Conservation (phyloP, 2,113 vertebrate species). For the Oreochromis niloticus region DNA sequence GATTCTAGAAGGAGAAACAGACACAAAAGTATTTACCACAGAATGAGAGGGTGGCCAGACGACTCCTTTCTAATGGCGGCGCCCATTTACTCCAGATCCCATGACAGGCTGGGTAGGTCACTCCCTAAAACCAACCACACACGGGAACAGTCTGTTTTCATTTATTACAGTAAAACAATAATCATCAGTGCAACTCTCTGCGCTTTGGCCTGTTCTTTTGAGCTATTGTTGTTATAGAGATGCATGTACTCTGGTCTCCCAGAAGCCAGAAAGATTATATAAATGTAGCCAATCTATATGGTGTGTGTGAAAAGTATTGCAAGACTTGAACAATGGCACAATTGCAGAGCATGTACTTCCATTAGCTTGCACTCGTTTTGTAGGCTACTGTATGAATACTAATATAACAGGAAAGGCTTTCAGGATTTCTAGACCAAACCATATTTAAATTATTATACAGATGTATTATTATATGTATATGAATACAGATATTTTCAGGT, state of each 20-base stretch:
- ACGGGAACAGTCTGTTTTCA: neutral
- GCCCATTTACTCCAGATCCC: constrained; percentile 99
- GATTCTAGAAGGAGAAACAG: neutral
- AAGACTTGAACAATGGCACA: neutral
- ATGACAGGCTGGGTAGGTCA: constrained; percentile 97
- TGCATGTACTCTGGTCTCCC: neutral
- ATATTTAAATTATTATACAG: neutral
- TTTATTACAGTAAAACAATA: neutral
- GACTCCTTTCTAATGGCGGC: constrained; percentile 93
- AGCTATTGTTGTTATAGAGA: neutral
- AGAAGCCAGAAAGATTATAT: neutral
- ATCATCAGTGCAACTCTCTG: neutral
- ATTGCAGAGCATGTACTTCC: neutral
- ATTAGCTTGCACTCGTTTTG: neutral
- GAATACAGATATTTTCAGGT: neutral
- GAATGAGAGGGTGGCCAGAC: constrained; percentile 94
- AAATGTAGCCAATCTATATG: neutral
- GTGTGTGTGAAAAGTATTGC: neutral
- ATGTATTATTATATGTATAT: neutral
- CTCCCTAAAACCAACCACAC: constrained; percentile 76
- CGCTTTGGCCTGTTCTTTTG: neutral
- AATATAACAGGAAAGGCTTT: neutral
- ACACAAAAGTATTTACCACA: constrained; percentile 80
- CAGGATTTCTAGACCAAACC: too few species aligned
- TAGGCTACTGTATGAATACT: neutral